Base-by-base conservation (phyloP, 2,113 vertebrate species). In the Pseudorasbora parva region DNA sequence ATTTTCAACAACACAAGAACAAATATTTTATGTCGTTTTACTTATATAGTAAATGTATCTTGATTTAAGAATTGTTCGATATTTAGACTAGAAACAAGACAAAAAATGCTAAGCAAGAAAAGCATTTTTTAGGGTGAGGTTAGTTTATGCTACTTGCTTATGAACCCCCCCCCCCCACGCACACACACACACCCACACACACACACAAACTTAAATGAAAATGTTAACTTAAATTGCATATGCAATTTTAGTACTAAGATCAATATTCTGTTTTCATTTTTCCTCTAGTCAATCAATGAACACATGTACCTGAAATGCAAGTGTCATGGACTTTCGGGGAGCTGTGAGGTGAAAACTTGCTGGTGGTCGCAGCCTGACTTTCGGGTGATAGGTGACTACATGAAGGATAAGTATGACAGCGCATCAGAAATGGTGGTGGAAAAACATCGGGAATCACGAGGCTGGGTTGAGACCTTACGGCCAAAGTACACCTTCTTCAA, bases 361-460 rank as follows among this genome's bases (percentile, higher is more conserved):
- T 99, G 98, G 98, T 98, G 97, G 96, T 96, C 98, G 0, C 98
- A 99, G 93, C 97, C 97, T 0, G 97, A 98, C 86, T 99, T 99
- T 91, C 96, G 97, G 1, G 95, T 95, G 51, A 96, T 99, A 1
- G 97, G 98, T 0, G 97, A 99, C 91, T 98, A 96, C 94, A 95
- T 99, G 91, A 99, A 99, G 91, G 98, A 99, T 86, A 99, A 99
- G 87, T 99, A 99, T 0, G 97, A 99, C 96, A 99, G 98, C 15
- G 97, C 98, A 80, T 99, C 97, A 0, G 97, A 99, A 95, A 99
- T 99, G 98, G 95, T 97, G 91, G 98, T 99, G 86, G 98, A 99
- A 88, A 99, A 98, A 92, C 98, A 99, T 89, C 94, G 97, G 0
- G 98, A 99, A 88, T 98, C 98, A 0, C 95, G 97, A 0, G 98